Conservation (phyloP, 2,888 invertebrate species). For the Trichopria drosophilae region DNA sequence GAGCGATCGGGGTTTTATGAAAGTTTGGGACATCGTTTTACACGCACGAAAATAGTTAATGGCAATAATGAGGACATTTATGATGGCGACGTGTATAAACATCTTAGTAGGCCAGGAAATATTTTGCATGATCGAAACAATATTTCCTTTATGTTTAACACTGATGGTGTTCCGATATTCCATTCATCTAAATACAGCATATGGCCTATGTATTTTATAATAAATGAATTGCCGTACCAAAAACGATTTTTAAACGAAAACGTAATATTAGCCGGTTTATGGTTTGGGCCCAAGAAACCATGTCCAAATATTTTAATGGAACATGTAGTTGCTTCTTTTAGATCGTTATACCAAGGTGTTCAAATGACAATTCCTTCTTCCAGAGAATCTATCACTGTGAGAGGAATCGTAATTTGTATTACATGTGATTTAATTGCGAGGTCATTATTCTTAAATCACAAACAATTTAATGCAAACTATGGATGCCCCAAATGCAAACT, state of each 20-base stretch:
- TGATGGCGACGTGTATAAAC: slow-evolving; percentile 26
- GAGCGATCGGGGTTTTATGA: slow-evolving; percentile 21
- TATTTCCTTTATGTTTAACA: slow-evolving; percentile 28
- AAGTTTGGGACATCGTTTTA: slow-evolving; percentile 12
- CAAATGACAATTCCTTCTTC: not conserved
- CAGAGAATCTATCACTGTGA: not conserved
- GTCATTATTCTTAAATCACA: slow-evolving; percentile 7
- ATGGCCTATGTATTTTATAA: slow-evolving; percentile 6
- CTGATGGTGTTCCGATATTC: slow-evolving; percentile 23
- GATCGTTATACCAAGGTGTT: slow-evolving; percentile 7
- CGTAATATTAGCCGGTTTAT: too few relatives aligned
- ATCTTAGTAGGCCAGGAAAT: slow-evolving; percentile 1
- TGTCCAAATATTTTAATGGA: too few relatives aligned
- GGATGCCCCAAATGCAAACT: slow-evolving; percentile 14
- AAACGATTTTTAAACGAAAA: too few relatives aligned
- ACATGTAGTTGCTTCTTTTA: too few relatives aligned
- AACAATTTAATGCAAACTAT: slow-evolving; percentile 6
- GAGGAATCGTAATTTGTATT: slow-evolving; percentile 5
- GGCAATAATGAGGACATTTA: slow-evolving; percentile 29
- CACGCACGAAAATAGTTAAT: slow-evolving; percentile 14
- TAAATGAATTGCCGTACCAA: slow-evolving; percentile 11
- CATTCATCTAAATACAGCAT: slow-evolving; percentile 19
- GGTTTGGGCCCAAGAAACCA: too few relatives aligned
- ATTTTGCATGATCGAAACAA: slow-evolving; percentile 19
- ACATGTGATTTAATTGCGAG: slow-evolving; percentile 20